Evolutionary conservation across 2,797 vertebrate genomes (phyloP).

Genomic region (Peromyscus aztecus): DNA sequence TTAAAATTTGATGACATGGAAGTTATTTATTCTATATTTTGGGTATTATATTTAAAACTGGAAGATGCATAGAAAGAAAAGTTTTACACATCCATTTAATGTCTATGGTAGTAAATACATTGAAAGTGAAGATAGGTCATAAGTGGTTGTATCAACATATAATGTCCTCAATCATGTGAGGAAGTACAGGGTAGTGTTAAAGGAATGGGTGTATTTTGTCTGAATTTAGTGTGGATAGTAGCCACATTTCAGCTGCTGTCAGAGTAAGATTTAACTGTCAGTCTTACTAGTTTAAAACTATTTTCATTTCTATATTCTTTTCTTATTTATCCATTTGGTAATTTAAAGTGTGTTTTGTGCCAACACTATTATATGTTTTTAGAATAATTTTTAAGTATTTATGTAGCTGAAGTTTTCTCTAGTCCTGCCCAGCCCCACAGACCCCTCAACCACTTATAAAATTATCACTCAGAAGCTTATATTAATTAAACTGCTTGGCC

Average conservation of each 20-base stretch:
- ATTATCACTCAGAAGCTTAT: no score
- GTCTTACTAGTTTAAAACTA: constrained; percentile 8
- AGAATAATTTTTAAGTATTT: background rate
- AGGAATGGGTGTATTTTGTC: background rate
- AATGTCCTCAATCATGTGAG: background rate
- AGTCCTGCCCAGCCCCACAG: no score
- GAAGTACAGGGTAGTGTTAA: background rate
- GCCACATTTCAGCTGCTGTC: background rate
- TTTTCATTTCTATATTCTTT: background rate
- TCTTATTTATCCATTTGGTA: background rate
- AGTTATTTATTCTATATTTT: constrained; percentile 43
- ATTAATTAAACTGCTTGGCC: no score
- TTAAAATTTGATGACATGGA: constrained; percentile 35
- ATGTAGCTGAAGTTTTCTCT: no score
- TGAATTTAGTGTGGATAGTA: background rate
- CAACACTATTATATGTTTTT: background rate
- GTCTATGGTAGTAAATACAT: background rate
- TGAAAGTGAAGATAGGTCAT: background rate
- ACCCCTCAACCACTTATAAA: no score
- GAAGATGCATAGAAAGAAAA: constrained; percentile 7
- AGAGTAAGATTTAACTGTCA: background rate
- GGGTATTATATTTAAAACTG: constrained; percentile 4
- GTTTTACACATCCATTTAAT: background rate
- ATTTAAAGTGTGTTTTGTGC: constrained; percentile 13
- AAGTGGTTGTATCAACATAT: background rate